These are phyloP conservation scores for Myathropa florea DNA, from an alignment of 2,888 invertebrate genomes.

Conservation along the genomic window DNA sequence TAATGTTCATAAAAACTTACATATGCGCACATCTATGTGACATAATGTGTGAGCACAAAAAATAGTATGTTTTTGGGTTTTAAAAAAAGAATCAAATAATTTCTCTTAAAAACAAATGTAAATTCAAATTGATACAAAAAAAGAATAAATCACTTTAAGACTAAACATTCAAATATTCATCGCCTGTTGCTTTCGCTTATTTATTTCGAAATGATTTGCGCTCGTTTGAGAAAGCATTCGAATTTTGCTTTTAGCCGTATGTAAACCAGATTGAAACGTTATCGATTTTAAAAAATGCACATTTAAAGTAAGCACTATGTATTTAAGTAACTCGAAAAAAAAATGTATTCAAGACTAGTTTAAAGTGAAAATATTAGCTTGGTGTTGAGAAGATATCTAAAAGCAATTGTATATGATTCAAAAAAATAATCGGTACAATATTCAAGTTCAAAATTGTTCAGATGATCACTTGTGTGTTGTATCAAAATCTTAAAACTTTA, in stretches of 20 bases:
- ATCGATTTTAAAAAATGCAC: slow-evolving; percentile 4
- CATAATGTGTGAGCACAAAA: slow-evolving; percentile 69
- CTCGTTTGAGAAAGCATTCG: neutral
- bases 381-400: neutral
- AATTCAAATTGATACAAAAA: slow-evolving; percentile 28
- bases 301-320: neutral
- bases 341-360: no score
- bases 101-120: slow-evolving; percentile 29
- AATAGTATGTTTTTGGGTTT: slow-evolving; percentile 48
- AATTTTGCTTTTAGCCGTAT: slow-evolving; percentile 2
- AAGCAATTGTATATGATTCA: neutral
- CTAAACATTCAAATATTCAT: neutral
- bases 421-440: neutral
- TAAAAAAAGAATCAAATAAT: slow-evolving; percentile 46
- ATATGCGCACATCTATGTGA: slow-evolving; percentile 72
- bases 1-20: slow-evolving; percentile 65
- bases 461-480: neutral
- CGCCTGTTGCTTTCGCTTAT: neutral
- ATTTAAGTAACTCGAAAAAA: neutral
- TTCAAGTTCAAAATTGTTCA: neutral
- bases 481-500: no score
- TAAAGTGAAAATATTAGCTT: neutral
- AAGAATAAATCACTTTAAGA: neutral
- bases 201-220: neutral
- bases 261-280: slow-evolving; percentile 18